Evolutionary conservation across 1,140 invertebrate species (phyloP).

Genomic region (Apis laboriosa): DNA sequence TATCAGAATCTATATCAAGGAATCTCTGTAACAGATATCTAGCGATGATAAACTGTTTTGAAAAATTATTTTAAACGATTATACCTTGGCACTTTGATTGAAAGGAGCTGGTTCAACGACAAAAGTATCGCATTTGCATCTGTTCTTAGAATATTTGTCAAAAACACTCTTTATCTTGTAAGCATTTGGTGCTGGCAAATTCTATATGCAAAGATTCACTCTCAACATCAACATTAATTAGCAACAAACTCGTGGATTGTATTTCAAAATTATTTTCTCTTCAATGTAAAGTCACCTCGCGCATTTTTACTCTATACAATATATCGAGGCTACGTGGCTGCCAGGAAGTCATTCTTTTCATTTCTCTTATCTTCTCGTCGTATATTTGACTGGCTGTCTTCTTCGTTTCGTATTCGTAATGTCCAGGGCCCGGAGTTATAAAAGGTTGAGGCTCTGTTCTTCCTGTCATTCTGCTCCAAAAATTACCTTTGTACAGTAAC

Average conservation of each 20-base stretch:
- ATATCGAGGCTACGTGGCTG: slow-evolving; percentile 54
- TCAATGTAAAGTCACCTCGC: slow-evolving; percentile 52
- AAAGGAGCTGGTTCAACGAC: slow-evolving; percentile 43
- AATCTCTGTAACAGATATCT: slow-evolving; percentile 51
- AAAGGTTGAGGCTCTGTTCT: slow-evolving; percentile 39
- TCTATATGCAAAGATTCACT: slow-evolving; percentile 35
- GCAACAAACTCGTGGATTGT: neutral
- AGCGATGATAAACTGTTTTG: accelerated
- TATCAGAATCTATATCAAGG: slow-evolving; percentile 3
- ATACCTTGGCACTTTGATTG: slow-evolving; percentile 49
- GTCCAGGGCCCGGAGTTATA: slow-evolving; percentile 53
- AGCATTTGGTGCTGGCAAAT: slow-evolving; percentile 58
- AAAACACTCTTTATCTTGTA: slow-evolving; percentile 56
- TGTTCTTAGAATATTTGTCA: slow-evolving; percentile 20
- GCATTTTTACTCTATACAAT: slow-evolving; percentile 51
- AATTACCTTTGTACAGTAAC: slow-evolving; percentile 63
- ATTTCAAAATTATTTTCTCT: neutral
- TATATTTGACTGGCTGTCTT: slow-evolving; percentile 39
- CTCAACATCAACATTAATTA: neutral
- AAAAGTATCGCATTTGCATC: slow-evolving; percentile 50
- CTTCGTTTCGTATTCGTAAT: slow-evolving; percentile 56
- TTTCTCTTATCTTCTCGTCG: slow-evolving; percentile 55
- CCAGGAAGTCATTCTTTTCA: slow-evolving; percentile 49
- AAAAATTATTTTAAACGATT: too few relatives aligned
- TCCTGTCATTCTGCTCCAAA: slow-evolving; percentile 67